Percentiles rank a stretch among this genome's conserved stretches.
phyloP scores from a whole-genome alignment of 35 echinoderm and acorn worm species.

The Diadema setosum region DNA sequence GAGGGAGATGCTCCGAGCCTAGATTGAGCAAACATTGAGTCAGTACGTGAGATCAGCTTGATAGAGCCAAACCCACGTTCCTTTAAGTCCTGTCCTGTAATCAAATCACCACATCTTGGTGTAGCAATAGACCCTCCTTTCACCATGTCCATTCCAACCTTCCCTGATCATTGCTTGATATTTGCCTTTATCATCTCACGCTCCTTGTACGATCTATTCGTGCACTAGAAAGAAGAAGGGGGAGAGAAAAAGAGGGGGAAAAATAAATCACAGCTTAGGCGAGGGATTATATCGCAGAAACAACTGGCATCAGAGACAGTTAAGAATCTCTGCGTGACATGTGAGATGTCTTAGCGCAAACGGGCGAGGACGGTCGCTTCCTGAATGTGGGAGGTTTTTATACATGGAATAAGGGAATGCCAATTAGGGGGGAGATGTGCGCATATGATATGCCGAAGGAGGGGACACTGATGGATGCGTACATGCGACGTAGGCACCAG shows the following conservation, averaged over 20 bases:
- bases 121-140: neutral
- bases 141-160: neutral
- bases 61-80: neutral
- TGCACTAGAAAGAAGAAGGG: no score
- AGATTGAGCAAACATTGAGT: no score
- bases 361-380: no score
- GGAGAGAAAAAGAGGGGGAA: no score
- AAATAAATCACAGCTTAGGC: neutral
- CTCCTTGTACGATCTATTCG: neutral
- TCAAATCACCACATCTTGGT: neutral
- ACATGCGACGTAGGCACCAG: neutral
- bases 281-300: neutral
- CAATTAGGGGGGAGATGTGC: neutral
- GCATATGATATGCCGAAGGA: neutral
- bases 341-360: neutral
- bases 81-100: neutral
- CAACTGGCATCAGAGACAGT: neutral
- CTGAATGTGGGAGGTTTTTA: neutral
- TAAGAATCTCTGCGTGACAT: neutral
- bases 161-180: neutral
- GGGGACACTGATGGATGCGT: constrained; percentile 14
- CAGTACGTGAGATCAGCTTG: no score
- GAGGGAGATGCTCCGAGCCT: no score
- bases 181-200: neutral
- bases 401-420: neutral